Base-by-base conservation (phyloP, 2,888 invertebrate species). In the Cephalotes varians region DNA sequence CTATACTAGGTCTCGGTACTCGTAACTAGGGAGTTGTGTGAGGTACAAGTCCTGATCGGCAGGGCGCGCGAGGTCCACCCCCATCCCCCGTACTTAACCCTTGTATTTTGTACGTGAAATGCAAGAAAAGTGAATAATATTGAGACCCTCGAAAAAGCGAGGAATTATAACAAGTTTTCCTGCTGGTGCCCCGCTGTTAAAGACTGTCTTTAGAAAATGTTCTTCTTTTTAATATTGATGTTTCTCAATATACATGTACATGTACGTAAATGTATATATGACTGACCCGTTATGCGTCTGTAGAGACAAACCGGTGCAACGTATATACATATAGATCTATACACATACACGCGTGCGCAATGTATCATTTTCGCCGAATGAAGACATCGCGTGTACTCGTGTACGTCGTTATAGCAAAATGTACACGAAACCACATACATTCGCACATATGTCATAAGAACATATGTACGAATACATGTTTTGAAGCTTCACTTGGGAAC, bases 11-110 rank as follows among this genome's bases (percentile, higher is more conserved):
- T 93, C 87, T 94, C 94, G 94, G 94, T 94, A 94, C 94, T 94
- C 94, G 94, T 94, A 94, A 94, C 94, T 94, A 94, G 94, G 94
- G 94, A 94, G 94, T 94, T 94, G 94, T 94, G 94, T 94, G 94
- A 94, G 94, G 94, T 94, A 94, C 93, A 93, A 92, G 94, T 94
- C 94, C 94, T 94, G 94, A 91, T 94, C 94, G 94, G 93, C 94
- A 94, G 94, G 94, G 94, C 94, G 94, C 94, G 93, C 93, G 94
- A 94, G 92, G 91, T 93, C 93, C 94, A 93, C 93, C 93, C 94
- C 71, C 93, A 91, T 92, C 92, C 94, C 77, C 94, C 94, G 94
- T 94, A 94, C 94, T 94, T 93, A 89, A 90, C 93, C 93, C 91
- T 87, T 90, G 87, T 83, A 84, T 80, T 80, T 69, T 85, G 58